Evolutionary conservation across 2,113 vertebrate genomes (phyloP).

Genomic region (Aptenodytes patagonicus): DNA sequence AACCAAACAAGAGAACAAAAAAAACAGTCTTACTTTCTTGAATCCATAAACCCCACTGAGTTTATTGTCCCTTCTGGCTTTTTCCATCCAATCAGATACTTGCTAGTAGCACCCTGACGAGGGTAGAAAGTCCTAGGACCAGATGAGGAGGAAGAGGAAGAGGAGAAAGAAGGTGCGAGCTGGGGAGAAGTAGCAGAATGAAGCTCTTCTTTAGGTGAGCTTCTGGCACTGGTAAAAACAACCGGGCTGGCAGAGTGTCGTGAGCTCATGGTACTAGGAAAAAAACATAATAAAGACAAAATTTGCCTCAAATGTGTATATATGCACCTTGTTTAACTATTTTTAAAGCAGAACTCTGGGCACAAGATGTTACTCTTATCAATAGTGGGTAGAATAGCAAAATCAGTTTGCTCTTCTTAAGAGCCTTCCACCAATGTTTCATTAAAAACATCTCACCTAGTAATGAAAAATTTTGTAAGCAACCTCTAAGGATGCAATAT

Average conservation of each 20-base stretch:
- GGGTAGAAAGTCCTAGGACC: constrained; percentile 98
- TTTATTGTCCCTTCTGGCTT: constrained; percentile 98
- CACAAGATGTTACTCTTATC: neutral
- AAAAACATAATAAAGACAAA: constrained; percentile 59
- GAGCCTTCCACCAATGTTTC: neutral
- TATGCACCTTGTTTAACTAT: neutral
- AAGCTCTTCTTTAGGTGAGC: constrained; percentile 92
- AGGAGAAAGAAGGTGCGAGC: constrained; percentile 80
- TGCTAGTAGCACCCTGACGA: constrained; percentile 97
- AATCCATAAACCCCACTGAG: constrained; percentile 97
- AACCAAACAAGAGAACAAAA: constrained; percentile 32
- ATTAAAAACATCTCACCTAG: neutral
- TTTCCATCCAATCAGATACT: constrained; percentile 99
- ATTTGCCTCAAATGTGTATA: neutral
- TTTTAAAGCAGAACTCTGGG: neutral
- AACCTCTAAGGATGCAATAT: neutral
- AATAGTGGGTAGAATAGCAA: fast-evolving
- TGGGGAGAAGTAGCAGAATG: constrained; percentile 84
- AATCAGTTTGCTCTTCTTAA: neutral
- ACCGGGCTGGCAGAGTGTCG: constrained; percentile 87
- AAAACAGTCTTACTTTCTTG: constrained; percentile 88
- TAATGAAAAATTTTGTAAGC: neutral
- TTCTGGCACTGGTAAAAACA: constrained; percentile 82
- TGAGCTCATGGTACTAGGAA: constrained; percentile 79
- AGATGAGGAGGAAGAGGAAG: constrained; percentile 87